phyloP scores from a whole-genome alignment of 2,797 vertebrate species.

The Neopelma chrysocephalum region DNA sequence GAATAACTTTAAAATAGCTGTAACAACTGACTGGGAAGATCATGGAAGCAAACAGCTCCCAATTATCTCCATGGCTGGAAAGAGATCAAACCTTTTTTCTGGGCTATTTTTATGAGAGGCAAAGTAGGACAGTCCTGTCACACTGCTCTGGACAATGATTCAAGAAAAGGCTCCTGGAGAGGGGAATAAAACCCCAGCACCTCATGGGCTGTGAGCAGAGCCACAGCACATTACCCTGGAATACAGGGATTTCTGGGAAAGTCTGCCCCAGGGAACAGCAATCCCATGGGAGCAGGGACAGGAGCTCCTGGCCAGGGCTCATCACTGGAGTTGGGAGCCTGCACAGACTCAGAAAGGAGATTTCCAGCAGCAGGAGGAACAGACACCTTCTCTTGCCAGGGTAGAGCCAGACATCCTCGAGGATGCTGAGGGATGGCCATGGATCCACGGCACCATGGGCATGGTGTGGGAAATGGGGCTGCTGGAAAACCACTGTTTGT shows the following conservation, averaged over 20 bases:
- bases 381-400: background rate
- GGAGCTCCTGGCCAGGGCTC: background rate
- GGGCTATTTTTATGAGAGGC: constrained; percentile 19
- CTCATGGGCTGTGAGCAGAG: background rate
- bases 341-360: background rate
- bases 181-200: background rate
- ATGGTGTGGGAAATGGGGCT: background rate
- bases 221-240: accelerated
- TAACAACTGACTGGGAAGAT: background rate
- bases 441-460: accelerated
- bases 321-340: background rate
- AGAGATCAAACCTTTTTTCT: constrained; percentile 28
- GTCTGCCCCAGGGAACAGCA: background rate
- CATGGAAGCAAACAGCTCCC: constrained; percentile 28
- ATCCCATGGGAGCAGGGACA: background rate
- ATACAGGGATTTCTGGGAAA: background rate
- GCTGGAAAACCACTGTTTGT: background rate
- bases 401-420: background rate
- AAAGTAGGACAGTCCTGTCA: constrained; percentile 29
- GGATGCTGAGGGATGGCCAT: background rate
- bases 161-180: constrained; percentile 10
- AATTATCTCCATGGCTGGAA: background rate
- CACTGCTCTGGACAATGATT: background rate
- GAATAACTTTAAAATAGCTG: background rate
- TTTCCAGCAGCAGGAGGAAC: background rate